Evolutionary conservation across 2,113 vertebrate species (phyloP).

Genomic region (Anhinga rufa): DNA sequence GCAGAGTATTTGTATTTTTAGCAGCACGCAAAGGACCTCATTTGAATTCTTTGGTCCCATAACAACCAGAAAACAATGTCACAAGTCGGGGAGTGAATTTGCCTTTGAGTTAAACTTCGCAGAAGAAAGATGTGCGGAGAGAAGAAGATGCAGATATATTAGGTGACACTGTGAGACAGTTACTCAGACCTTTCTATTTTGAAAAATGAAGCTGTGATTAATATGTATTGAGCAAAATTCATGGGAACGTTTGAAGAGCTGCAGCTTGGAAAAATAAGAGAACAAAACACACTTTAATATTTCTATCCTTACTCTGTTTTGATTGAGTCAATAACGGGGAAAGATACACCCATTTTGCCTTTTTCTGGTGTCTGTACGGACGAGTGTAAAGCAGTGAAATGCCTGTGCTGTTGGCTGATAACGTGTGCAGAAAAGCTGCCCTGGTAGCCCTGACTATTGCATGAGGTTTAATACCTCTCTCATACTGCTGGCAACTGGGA

Average conservation of each 20-base stretch:
- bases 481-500: not conserved
- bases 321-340: not conserved
- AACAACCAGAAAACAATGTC: not conserved
- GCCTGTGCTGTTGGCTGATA: not conserved
- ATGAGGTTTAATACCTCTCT: not conserved
- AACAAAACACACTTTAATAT: not conserved
- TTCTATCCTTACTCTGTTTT: not conserved
- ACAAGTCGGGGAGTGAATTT: not conserved
- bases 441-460: not conserved
- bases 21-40: not conserved
- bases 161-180: not conserved
- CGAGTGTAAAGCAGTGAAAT: not conserved
- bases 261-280: not conserved
- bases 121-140: not conserved
- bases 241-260: not conserved
- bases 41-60: not conserved
- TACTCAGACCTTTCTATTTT: not conserved
- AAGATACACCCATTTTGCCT: not conserved
- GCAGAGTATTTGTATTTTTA: not conserved
- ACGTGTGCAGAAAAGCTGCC: rapidly evolving
- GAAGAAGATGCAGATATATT: not conserved
- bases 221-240: not conserved
- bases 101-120: not conserved
- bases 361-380: not conserved
- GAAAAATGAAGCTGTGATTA: not conserved